These are phyloP conservation scores for Numenius arquata DNA, from an alignment of 2,113 vertebrate genomes.

Conservation along the genomic window DNA sequence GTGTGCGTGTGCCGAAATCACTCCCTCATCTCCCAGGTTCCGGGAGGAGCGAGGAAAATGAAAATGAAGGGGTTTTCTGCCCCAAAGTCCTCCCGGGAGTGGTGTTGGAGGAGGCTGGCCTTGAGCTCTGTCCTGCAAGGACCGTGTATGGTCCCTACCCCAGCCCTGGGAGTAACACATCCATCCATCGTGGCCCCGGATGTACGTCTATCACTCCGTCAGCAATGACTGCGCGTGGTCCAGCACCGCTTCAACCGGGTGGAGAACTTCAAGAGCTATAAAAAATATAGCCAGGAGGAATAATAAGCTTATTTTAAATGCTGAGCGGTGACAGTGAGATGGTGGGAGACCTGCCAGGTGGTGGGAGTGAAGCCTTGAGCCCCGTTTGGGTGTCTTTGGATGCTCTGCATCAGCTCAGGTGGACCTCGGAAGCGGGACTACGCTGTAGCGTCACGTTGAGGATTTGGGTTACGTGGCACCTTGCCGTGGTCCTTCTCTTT, in stretches of 20 bases:
- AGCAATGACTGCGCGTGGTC: background rate
- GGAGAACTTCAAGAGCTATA: background rate
- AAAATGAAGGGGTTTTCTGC: background rate
- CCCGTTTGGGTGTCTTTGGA: background rate
- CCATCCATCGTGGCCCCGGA: fast-evolving
- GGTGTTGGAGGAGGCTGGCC: background rate
- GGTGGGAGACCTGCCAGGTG: background rate
- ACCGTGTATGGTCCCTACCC: fast-evolving
- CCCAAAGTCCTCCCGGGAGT: background rate
- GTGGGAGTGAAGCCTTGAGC: background rate
- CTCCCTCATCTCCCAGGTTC: background rate
- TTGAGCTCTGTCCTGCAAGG: background rate
- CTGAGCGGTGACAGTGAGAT: background rate
- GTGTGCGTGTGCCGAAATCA: fast-evolving
- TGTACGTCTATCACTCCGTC: background rate
- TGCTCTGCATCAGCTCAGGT: background rate
- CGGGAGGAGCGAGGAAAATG: background rate
- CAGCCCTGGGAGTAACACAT: background rate
- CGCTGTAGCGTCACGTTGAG: fast-evolving
- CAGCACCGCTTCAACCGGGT: background rate
- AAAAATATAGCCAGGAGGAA: background rate
- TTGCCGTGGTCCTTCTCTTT: background rate
- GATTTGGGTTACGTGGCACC: background rate
- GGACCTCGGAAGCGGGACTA: fast-evolving
- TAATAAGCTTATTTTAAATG: background rate